Conservation (phyloP, 1,140 invertebrate species). For the Polypedilum vanderplanki region DNA sequence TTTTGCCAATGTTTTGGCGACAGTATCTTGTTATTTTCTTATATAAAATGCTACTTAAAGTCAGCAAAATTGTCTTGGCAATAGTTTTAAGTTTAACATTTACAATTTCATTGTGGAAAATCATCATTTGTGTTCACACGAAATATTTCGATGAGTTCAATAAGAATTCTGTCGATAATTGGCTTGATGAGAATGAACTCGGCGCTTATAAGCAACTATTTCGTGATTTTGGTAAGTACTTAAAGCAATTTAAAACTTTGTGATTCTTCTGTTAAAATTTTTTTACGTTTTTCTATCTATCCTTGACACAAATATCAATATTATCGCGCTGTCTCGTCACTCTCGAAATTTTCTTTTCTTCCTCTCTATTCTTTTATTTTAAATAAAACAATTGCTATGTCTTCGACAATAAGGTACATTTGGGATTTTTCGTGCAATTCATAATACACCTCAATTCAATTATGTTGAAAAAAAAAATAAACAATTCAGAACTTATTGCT, state of each 20-base stretch:
- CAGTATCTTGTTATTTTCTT: background rate
- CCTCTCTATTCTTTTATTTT: background rate
- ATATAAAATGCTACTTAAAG: constrained; percentile 38
- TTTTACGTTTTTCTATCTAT: constrained; percentile 30
- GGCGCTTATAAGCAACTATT: constrained; percentile 60
- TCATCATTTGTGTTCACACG: constrained; percentile 40
- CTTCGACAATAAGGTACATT: background rate
- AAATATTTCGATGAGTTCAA: constrained; percentile 34
- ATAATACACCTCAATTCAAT: background rate
- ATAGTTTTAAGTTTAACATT: constrained; percentile 43
- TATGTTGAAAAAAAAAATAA: background rate
- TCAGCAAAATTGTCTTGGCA: constrained; percentile 39
- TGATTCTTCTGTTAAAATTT: constrained; percentile 30
- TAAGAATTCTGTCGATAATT: constrained; percentile 53
- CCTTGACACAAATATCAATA: constrained; percentile 40
- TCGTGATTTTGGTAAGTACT: constrained; percentile 58
- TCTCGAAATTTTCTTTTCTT: background rate
- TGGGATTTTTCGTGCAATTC: background rate
- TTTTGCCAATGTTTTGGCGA: background rate
- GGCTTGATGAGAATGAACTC: constrained; percentile 63
- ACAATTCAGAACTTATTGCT: background rate
- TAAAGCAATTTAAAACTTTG: constrained; percentile 30
- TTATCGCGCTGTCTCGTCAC: constrained; percentile 34
- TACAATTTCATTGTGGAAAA: constrained; percentile 41
- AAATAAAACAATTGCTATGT: background rate